phyloP scores from a whole-genome alignment of 2,888 invertebrate genomes.

The Liopterus haemorrhoidalis region DNA sequence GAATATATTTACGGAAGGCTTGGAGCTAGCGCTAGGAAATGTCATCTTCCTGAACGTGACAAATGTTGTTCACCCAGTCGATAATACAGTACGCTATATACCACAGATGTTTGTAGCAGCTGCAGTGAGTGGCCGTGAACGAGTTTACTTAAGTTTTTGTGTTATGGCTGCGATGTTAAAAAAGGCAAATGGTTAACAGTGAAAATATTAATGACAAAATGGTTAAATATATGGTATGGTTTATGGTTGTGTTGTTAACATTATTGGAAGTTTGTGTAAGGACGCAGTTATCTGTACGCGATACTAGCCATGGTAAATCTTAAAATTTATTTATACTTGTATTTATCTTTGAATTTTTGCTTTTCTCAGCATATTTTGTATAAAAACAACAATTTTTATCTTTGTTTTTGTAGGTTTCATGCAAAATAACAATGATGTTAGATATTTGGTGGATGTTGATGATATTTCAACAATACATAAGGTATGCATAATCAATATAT shows the following conservation, averaged over 20 bases:
- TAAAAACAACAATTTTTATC: constrained; percentile 10
- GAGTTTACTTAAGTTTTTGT: constrained; percentile 23
- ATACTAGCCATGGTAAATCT: constrained; percentile 69
- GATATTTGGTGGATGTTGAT: constrained; percentile 64
- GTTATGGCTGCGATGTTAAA: constrained; percentile 23
- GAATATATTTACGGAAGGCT: too few relatives aligned
- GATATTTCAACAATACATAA: constrained; percentile 54
- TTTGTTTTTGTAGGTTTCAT: constrained; percentile 53
- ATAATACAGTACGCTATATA: too few relatives aligned
- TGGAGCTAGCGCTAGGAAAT: too few relatives aligned
- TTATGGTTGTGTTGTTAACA: constrained; percentile 61
- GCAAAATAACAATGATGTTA: constrained; percentile 62
- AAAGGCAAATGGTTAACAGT: constrained; percentile 32
- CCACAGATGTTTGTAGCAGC: too few relatives aligned
- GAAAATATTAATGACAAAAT: constrained; percentile 43
- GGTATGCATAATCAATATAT: constrained; percentile 37
- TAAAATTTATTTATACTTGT: constrained; percentile 18
- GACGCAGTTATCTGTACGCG: constrained; percentile 65
- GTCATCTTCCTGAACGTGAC: too few relatives aligned
- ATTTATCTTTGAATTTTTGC: constrained; percentile 18
- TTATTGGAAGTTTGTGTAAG: constrained; percentile 62
- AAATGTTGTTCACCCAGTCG: too few relatives aligned
- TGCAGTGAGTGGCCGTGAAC: too few relatives aligned
- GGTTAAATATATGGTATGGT: constrained; percentile 50
- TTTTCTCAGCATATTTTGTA: too few relatives aligned